Evolutionary conservation across 1,140 invertebrate species (phyloP), one percentile per base, ranked within the genome.

Genomic region (Pemphigus obesinymphae): DNA sequence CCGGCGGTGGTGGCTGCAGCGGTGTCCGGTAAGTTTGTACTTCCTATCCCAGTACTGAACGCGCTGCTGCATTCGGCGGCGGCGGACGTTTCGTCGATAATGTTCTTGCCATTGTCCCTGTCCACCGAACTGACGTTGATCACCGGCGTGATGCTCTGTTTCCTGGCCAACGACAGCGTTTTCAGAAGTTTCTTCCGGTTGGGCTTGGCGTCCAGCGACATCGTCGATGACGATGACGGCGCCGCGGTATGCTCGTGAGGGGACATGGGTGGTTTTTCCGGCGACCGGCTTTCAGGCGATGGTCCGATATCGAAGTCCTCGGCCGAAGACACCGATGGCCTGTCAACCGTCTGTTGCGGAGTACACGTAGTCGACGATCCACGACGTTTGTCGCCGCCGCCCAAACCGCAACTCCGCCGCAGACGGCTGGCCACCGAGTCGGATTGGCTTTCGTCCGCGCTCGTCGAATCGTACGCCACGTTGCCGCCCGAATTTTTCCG

Each of bases 91-190:
- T 70, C 83, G 84, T 43, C 63, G 84, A 43, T 58, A 76, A 75
- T 48, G 85, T 63, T 83, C 86, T 66, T 45, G 84, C 82, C 82
- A 10, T 86, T 87, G 66, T 92, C 91, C 78, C 92, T 91, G 15
- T 90, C 89, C 45, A 90, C 92, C 4, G 91, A 91, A 86, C 91
- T 92, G 40, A 93, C 91, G 86, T 91, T 92, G 84, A 92, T 93
- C 45, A 91, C 88, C n/a, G 92, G 92, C 8, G 91, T 89, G 68
- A 88, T 37, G 76, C 76, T 61, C 13, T 80, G 76, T 48, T 63
- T 80, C 55, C 55, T 55, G 34, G 76, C 55, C 53, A 80, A 29
- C 37, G 76, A 80, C 76, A 80, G 55, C 37, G 76, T 45, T 45
- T 80, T 80, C 23, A 80, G 3, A 6, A 80, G 76, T 10, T 61